Conservation (phyloP, 2,113 vertebrate species). For the Nannospalax galili region DNA sequence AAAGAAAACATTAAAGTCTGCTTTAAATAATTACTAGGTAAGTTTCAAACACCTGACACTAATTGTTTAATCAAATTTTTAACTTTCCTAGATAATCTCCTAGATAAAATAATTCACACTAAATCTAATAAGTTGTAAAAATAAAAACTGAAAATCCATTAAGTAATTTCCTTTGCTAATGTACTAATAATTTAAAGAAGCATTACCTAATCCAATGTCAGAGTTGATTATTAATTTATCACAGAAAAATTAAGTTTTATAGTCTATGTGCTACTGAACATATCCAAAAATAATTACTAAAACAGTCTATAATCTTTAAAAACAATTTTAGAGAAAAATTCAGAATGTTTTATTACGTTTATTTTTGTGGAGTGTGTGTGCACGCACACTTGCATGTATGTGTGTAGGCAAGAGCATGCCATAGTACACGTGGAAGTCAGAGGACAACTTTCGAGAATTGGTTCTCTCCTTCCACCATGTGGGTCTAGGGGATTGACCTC, state of each 20-base stretch:
- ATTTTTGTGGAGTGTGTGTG: background rate
- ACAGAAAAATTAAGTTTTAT: background rate
- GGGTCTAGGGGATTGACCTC: background rate
- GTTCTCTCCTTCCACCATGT: background rate
- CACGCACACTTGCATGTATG: background rate
- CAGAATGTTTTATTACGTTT: too few relatives aligned
- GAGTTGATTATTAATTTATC: background rate
- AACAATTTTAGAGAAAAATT: background rate
- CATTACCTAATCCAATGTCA: background rate
- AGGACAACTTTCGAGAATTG: too few relatives aligned
- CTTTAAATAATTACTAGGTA: too few relatives aligned
- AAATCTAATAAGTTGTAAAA: background rate
- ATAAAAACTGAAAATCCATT: background rate
- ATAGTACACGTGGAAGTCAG: too few relatives aligned
- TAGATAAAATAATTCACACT: background rate
- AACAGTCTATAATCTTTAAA: background rate
- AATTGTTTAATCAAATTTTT: background rate
- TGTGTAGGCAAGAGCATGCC: background rate
- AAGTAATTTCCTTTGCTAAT: background rate
- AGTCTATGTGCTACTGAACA: background rate
- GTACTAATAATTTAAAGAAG: background rate
- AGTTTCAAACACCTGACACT: too few relatives aligned
- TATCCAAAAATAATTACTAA: background rate
- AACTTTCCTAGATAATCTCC: background rate
- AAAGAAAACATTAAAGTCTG: too few relatives aligned